Evolutionary conservation across 2,888 invertebrate genomes (phyloP), one percentile per base, ranked within the genome.

Genomic region (Plebejus melissa): DNA sequence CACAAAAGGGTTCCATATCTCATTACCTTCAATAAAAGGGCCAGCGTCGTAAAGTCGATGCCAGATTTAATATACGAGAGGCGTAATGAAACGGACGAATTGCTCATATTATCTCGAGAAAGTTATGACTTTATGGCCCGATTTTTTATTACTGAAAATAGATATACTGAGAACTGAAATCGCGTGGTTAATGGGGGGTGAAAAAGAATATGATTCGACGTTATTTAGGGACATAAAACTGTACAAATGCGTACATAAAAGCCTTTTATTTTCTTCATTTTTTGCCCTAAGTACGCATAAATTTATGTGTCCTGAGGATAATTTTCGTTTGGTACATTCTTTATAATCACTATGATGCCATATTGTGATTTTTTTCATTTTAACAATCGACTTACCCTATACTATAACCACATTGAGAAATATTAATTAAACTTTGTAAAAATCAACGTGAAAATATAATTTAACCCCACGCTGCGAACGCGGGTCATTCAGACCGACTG

Each of bases 11-110:
- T 83, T 82, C 82, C 83, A 87, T 87, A 88, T 90, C 87, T 88
- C 85, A 85, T 88, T 87, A 86, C 85, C 79, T 85, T 82, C 84
- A 86, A 90, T 89, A 90, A 89, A 85, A 83, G 86, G 81, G 81
- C 79, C 80, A 77, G 77, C 82, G 84, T 89, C 90, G 87, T 92
- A 91, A 92, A 91, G 90, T 89, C 88, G 90, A 90, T 89, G 86
- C 83, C 82, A 81, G 83, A 83, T 87, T 90, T 87, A 81, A 81
- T 88, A 88, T 88, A 85, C 82, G 82, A 80, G 81, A 82, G 83
- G 79, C 77, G 83, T 88, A 89, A 90, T 88, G 89, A 88, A 87
- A 87, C 85, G 83, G 84, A 78, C 75, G 75, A 77, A 76, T 71
- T 41, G 72, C 65, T 76, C 65, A 74, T 72, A 74, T 69, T 74